Percentiles rank a stretch among this genome's conserved stretches.
phyloP scores from a whole-genome alignment of 2,113 vertebrate genomes.

The Actinemys pallida region DNA sequence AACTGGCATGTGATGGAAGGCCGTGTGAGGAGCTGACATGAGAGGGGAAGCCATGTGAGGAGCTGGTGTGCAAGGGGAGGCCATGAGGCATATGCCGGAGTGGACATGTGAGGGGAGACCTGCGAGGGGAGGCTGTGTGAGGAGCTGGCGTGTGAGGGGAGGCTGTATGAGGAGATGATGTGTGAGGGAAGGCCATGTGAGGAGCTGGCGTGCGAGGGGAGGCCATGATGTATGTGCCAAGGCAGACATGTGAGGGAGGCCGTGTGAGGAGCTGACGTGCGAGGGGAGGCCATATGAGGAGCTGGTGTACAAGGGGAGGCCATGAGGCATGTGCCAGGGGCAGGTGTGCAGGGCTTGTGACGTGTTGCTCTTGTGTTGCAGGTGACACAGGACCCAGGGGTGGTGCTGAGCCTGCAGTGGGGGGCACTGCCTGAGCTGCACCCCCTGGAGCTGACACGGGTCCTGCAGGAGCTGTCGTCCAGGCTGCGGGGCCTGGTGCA shows the following conservation, averaged over 20 bases:
- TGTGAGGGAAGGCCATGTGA: no score
- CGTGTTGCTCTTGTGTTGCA: constrained; percentile 31
- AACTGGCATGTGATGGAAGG: no score
- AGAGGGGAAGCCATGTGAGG: no score
- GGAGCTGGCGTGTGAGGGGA: no score
- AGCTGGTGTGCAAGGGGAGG: no score
- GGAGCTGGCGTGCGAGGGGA: no score
- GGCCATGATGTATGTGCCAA: no score
- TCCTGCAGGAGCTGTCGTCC: constrained; percentile 80
- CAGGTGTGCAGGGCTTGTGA: background rate
- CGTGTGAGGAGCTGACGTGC: background rate
- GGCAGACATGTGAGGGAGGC: no score
- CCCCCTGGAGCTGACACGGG: constrained; percentile 74
- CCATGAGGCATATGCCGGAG: background rate
- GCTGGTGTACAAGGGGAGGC: background rate
- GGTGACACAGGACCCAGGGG: constrained; percentile 87
- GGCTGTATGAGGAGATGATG: no score
- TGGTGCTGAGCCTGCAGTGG: constrained; percentile 84
- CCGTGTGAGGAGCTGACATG: no score
- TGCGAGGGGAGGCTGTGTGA: no score
- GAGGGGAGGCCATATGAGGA: background rate
- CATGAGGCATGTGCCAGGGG: background rate
- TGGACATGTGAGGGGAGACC: background rate
- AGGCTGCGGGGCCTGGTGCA: constrained; percentile 80
- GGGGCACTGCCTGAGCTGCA: constrained; percentile 80